Conservation (phyloP, 2,888 invertebrate species). For the Dorcus parallelipipedus region DNA sequence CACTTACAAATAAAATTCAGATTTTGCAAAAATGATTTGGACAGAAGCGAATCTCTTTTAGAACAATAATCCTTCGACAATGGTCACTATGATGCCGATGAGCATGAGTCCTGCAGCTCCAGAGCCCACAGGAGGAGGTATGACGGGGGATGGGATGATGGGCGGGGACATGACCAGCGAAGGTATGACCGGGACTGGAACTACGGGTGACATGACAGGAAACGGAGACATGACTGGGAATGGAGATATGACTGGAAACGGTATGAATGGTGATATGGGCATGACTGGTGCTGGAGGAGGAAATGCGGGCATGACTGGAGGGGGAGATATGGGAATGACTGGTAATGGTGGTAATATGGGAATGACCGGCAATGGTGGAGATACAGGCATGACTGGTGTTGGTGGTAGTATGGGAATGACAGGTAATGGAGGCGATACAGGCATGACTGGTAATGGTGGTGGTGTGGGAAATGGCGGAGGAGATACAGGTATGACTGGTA, state of each 20-base stretch:
- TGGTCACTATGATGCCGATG: conserved; percentile 50
- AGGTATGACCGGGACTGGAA: conserved; percentile 41
- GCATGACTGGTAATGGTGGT: conserved; percentile 4
- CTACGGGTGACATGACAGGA: not conserved
- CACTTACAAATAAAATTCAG: not conserved
- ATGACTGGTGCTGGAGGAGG: not conserved
- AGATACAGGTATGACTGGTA: conserved; percentile 2
- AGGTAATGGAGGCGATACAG: conserved; percentile 9
- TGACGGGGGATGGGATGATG: conserved; percentile 36
- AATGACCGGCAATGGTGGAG: conserved; percentile 10
- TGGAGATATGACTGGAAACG: conserved; percentile 6
- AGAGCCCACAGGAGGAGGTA: conserved; percentile 21
- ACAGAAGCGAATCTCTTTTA: conserved; percentile 2
- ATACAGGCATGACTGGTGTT: conserved; percentile 10
- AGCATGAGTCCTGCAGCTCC: conserved; percentile 40
- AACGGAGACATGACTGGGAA: conserved; percentile 9
- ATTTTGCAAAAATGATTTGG: not conserved
- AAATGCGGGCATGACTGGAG: not conserved
- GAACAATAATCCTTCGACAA: conserved; percentile 30
- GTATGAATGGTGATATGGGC: not conserved
- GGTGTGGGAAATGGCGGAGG: conserved; percentile 14
- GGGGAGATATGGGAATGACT: conserved; percentile 8
- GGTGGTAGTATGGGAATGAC: conserved; percentile 13
- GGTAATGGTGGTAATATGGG: conserved; percentile 15
- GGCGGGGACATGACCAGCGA: conserved; percentile 49